Base-by-base conservation (phyloP, 2,888 invertebrate genomes). In the Caenorhabditis uteleia region DNA sequence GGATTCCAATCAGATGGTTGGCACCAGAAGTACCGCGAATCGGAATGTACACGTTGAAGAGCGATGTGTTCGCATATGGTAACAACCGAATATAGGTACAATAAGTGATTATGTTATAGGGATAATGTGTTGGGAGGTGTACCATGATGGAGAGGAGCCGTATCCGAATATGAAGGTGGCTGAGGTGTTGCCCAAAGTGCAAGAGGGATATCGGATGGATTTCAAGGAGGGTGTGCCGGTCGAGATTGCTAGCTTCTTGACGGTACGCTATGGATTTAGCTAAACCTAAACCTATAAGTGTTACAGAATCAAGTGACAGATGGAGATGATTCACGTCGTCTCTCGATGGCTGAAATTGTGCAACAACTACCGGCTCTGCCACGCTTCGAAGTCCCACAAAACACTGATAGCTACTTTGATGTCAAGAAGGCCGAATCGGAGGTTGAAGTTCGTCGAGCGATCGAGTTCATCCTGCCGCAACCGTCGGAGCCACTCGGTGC, bases 91-190 rank as follows among this genome's bases (percentile, higher is more conserved):
- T 23, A n/a, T n/a, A n/a, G n/a, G n/a, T n/a, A n/a, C n/a, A n/a
- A n/a, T n/a, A n/a, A n/a, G n/a, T n/a, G n/a, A n/a, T n/a, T n/a
- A n/a, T n/a, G n/a, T n/a, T 29, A n/a, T 36, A 14, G 10, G 50
- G 34, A 61, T 61, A 14, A 55, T 61, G 61, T 55, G 50, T 33
- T 61, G 61, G 61, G 61, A 61, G 12, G 61, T 61, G 27, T 68
- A 68, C 50, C 47, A 60, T 42, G 64, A 74, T 39, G 74, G 72
- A 7, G 45, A 48, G 5, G 71, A 74, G 51, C 74, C 74, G 12
- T 74, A 74, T 45, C 70, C 68, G 16, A 69, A 68, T 14, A 70
- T 70, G 74, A 64, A 53, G 25, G 71, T 70, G 12, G 67, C 65
- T 14, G 71, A 72, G 42, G 72, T 70, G n/a, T 46, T 58, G 51